Conservation (phyloP, 2,113 vertebrate genomes). For the Bolborhynchus lineola region DNA sequence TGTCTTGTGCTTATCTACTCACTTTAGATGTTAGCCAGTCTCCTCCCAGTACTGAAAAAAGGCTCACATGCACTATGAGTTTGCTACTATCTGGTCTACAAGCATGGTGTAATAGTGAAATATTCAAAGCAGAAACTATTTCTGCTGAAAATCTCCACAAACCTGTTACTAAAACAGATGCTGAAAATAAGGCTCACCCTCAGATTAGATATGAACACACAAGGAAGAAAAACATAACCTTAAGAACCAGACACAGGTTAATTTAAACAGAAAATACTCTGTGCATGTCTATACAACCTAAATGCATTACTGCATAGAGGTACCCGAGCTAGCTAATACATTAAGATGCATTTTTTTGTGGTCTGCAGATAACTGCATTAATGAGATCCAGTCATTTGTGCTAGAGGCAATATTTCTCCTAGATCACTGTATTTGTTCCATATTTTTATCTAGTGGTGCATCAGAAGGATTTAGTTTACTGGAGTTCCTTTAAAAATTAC, state of each 20-base stretch:
- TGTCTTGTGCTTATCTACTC: background rate
- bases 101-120: background rate
- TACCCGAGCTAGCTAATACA: background rate
- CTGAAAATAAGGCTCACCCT: background rate
- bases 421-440: constrained; percentile 24
- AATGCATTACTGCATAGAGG: background rate
- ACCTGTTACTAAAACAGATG: background rate
- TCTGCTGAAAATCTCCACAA: background rate
- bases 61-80: background rate
- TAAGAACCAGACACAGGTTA: background rate
- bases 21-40: background rate
- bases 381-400: constrained; percentile 23
- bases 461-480: constrained; percentile 21
- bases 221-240: background rate
- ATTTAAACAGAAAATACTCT: constrained; percentile 11
- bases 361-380: constrained; percentile 34
- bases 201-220: background rate
- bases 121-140: background rate
- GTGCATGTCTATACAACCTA: background rate
- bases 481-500: constrained; percentile 36
- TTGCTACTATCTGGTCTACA: background rate
- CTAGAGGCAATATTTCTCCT: constrained; percentile 42
- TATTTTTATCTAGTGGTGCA: constrained; percentile 33
- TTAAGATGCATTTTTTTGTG: background rate
- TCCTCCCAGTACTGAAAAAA: background rate